Evolutionary conservation across 2,888 invertebrate genomes (phyloP).

Genomic region (Linnaemya tessellans): DNA sequence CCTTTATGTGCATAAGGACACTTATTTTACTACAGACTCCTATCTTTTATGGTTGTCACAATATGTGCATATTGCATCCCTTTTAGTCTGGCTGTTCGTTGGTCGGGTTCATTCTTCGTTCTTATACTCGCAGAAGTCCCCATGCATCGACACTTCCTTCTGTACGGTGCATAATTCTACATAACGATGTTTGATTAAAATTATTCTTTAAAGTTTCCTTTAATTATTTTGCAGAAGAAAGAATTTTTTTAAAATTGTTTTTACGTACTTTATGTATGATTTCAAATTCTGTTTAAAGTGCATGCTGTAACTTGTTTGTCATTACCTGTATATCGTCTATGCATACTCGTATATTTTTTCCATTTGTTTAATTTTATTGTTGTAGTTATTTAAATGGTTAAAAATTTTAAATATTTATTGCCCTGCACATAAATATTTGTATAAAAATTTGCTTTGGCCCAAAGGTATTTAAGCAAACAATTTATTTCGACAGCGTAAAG

Average conservation of each 20-base stretch:
- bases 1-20: conserved; percentile 48
- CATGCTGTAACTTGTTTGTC: neutral
- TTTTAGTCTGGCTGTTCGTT: neutral
- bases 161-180: neutral
- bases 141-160: conserved; percentile 21
- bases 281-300: neutral
- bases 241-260: conserved; percentile 7
- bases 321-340: too few species aligned
- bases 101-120: neutral
- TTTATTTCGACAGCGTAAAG: conserved; percentile 72
- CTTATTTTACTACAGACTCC: conserved; percentile 8
- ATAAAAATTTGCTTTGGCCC: conserved; percentile 63
- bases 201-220: neutral
- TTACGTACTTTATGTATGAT: neutral
- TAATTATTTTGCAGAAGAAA: neutral
- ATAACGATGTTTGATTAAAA: neutral
- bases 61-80: conserved; percentile 18
- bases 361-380: conserved; percentile 21
- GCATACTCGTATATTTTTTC: neutral
- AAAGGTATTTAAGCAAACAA: conserved; percentile 71
- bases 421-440: conserved; percentile 34
- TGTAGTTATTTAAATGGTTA: conserved; percentile 39
- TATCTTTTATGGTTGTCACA: conserved; percentile 10
- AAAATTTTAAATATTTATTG: conserved; percentile 49
- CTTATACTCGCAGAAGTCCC: neutral